Conservation (phyloP, 1,140 invertebrate genomes). For the Temnothorax curvispinosus region DNA sequence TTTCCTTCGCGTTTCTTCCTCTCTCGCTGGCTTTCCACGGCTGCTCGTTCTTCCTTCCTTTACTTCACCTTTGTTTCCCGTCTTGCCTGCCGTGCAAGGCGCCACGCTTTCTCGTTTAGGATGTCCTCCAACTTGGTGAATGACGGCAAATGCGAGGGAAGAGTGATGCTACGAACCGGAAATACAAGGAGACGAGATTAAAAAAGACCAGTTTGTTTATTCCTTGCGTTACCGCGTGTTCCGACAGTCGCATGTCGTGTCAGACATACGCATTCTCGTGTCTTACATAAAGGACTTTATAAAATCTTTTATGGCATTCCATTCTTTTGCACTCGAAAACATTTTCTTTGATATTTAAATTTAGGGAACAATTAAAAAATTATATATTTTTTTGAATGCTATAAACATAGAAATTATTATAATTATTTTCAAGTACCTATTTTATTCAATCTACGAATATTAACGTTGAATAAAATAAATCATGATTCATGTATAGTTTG, state of each 20-base stretch:
- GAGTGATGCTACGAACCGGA: constrained; percentile 21
- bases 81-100: constrained; percentile 41
- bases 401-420: neutral
- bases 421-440: neutral
- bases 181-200: constrained; percentile 19
- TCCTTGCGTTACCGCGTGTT: neutral
- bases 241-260: no score
- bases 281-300: neutral
- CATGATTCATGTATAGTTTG: neutral
- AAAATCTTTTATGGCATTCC: neutral
- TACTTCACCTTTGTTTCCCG: constrained; percentile 41
- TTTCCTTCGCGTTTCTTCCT: constrained; percentile 22
- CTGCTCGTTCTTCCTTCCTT: constrained; percentile 43
- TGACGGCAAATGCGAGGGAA: constrained; percentile 46
- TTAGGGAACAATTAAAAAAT: neutral
- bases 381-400: neutral
- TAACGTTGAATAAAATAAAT: neutral
- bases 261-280: neutral
- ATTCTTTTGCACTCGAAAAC: neutral
- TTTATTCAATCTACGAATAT: neutral
- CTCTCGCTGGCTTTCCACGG: constrained; percentile 10
- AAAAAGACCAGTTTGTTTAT: constrained; percentile 13
- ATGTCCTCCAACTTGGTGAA: constrained; percentile 14
- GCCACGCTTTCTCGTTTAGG: constrained; percentile 39
- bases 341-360: neutral